phyloP scores from a whole-genome alignment of 2,113 vertebrate species.

The Caloenas nicobarica region DNA sequence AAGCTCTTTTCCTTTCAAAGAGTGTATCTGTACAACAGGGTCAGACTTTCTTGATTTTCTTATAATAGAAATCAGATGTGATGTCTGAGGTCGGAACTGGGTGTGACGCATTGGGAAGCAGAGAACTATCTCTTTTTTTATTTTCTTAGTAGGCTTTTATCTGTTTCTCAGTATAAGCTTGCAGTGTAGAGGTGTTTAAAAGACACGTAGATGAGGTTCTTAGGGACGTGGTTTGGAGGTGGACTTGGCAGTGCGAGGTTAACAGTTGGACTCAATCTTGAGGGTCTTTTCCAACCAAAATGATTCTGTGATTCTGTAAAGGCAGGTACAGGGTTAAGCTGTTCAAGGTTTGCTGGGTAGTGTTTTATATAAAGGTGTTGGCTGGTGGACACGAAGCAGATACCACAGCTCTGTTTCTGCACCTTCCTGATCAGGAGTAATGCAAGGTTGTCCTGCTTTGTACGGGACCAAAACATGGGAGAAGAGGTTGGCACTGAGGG shows the following conservation, averaged over 20 bases:
- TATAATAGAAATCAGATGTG: background rate
- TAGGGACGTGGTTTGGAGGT: too few relatives aligned
- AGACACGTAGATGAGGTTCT: too few relatives aligned
- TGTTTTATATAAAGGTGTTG: background rate
- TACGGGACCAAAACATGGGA: background rate
- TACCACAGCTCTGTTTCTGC: background rate
- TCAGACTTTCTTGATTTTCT: background rate
- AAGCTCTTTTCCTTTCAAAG: background rate
- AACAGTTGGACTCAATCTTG: too few relatives aligned
- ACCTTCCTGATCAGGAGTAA: background rate
- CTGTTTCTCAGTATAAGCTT: background rate
- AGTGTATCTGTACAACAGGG: fast-evolving
- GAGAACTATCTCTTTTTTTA: background rate
- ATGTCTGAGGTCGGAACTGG: background rate
- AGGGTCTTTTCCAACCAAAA: too few relatives aligned
- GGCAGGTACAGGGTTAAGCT: background rate
- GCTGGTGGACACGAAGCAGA: background rate
- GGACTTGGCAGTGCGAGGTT: too few relatives aligned
- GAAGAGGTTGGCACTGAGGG: background rate
- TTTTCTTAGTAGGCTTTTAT: background rate
- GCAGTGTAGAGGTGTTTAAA: too few relatives aligned
- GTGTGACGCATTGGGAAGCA: background rate
- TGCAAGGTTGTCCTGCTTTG: background rate
- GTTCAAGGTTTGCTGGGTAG: background rate
- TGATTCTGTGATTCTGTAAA: background rate